These are phyloP conservation scores for Geodia barretti DNA, from an alignment of 37 sponge, comb jelly and placozoan species.

Conservation along the genomic window DNA sequence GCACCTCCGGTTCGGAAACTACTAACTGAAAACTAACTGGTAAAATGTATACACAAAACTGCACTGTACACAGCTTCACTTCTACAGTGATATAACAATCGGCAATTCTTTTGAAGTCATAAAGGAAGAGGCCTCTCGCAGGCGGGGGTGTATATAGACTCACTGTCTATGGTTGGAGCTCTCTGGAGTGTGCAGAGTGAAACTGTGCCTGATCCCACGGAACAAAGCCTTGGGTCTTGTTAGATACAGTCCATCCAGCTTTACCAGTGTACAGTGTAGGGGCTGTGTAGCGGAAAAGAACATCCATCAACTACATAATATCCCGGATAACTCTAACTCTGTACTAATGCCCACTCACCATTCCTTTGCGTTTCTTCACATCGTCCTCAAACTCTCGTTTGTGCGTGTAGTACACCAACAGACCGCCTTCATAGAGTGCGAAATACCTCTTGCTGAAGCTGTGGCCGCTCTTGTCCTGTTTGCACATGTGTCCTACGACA, in stretches of 20 bases:
- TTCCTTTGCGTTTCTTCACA: conserved; percentile 15
- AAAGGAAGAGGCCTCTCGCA: not conserved
- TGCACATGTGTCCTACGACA: conserved; percentile 49
- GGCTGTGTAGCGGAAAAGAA: not conserved
- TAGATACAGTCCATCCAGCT: conserved; percentile 46
- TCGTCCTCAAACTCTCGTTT: conserved; percentile 44
- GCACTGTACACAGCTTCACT: no score
- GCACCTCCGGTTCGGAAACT: no score
- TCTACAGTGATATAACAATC: not conserved
- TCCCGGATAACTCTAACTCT: not conserved
- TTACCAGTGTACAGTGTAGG: not conserved
- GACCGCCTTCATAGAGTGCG: conserved; percentile 48
- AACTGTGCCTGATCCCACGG: conserved; percentile 17
- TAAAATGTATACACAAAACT: no score
- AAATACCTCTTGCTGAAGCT: conserved; percentile 66
- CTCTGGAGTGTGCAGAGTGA: conserved; percentile 48
- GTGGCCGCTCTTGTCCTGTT: conserved; percentile 15
- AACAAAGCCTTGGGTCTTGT: conserved; percentile 16
- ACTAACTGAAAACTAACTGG: no score
- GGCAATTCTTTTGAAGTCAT: no score
- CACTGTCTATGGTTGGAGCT: conserved; percentile 49
- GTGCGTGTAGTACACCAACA: conserved; percentile 66
- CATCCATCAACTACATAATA: not conserved
- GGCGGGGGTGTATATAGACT: not conserved
- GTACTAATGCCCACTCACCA: conserved; percentile 9